A percentile compares a stretch with the other conserved stretches of the same genome.
These are phyloP conservation scores for Caloenas nicobarica DNA, from an alignment of 2,113 vertebrate species.

Conservation along the genomic window DNA sequence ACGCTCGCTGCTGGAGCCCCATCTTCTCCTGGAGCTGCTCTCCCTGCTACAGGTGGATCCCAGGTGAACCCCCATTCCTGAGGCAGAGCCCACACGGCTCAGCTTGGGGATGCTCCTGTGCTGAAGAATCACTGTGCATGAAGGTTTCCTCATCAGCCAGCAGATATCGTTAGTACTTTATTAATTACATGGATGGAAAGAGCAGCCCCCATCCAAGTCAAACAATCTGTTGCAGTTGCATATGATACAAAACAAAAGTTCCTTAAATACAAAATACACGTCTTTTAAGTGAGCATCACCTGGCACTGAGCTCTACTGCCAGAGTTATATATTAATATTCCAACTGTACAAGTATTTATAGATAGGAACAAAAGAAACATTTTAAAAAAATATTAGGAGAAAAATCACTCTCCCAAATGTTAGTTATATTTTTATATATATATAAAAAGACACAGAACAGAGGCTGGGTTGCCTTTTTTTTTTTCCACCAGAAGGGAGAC, in stretches of 20 bases:
- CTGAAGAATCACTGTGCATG: accelerated
- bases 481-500: background rate
- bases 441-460: background rate
- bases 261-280: slow-evolving; percentile 65
- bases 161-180: slow-evolving; percentile 58
- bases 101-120: background rate
- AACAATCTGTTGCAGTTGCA: background rate
- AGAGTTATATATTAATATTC: slow-evolving; percentile 73
- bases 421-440: slow-evolving; percentile 33
- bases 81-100: background rate
- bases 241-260: slow-evolving; percentile 42
- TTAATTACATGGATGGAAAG: slow-evolving; percentile 45
- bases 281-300: background rate
- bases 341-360: slow-evolving; percentile 76
- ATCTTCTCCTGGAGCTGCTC: slow-evolving; percentile 69
- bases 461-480: background rate
- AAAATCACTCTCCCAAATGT: background rate
- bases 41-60: slow-evolving; percentile 69
- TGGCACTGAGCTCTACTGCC: background rate
- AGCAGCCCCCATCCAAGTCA: background rate
- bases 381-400: slow-evolving; percentile 26
- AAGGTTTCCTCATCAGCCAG: background rate
- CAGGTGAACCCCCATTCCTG: slow-evolving; percentile 46
- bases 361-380: background rate
- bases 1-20: slow-evolving; percentile 75